Conservation (phyloP, 2,797 vertebrate genomes). For the Pteronotus mesoamericanus region DNA sequence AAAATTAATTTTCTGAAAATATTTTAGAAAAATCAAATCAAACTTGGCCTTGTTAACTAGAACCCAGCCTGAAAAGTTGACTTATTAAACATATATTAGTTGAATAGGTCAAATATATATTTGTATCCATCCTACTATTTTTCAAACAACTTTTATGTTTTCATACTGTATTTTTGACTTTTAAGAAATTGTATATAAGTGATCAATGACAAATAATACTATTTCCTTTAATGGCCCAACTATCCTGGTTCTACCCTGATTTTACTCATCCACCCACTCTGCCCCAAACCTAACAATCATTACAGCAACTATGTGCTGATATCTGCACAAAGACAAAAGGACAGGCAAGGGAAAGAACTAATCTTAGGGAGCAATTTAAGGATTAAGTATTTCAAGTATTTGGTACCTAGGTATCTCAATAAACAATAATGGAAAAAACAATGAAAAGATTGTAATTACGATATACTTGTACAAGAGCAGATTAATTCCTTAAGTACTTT, state of each 20-base stretch:
- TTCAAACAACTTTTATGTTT: neutral
- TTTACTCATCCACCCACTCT: neutral
- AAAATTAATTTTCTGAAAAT: constrained; percentile 40
- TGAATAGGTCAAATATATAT: neutral
- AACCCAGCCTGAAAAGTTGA: neutral
- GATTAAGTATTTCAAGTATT: neutral
- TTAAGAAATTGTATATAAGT: neutral
- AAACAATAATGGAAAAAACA: neutral
- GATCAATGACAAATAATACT: neutral
- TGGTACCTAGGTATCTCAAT: neutral
- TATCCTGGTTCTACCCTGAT: neutral
- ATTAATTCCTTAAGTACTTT: neutral
- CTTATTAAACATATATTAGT: constrained; percentile 35
- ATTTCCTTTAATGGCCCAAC: neutral
- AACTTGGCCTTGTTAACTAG: neutral
- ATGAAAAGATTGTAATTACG: neutral
- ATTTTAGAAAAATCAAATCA: constrained; percentile 1
- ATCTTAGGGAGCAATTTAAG: neutral
- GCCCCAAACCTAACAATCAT: neutral
- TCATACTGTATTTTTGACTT: neutral
- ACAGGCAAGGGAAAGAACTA: neutral
- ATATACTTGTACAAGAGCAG: neutral
- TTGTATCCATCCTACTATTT: neutral
- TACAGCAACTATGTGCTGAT: neutral
- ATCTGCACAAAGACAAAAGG: neutral